These are phyloP conservation scores for Suricata suricatta DNA, from an alignment of 2,113 vertebrate genomes.

Conservation along the genomic window DNA sequence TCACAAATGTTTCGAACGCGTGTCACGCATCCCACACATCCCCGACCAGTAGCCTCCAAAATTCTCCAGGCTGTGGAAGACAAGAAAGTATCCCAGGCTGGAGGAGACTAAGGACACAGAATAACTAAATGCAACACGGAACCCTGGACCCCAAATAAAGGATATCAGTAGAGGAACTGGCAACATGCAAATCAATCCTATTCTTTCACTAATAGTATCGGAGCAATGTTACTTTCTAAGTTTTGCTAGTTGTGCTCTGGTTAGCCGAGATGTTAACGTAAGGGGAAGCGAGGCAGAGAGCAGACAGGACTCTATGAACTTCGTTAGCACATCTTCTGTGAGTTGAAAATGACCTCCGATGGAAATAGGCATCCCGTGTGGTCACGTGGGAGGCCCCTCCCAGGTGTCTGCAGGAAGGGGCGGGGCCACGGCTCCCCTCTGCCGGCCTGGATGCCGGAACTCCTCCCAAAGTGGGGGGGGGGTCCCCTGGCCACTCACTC, in stretches of 20 bases:
- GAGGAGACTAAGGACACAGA: background rate
- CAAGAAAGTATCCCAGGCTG: background rate
- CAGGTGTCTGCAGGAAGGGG: too few species aligned
- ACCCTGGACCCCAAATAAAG: background rate
- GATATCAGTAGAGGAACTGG: background rate
- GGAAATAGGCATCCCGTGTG: background rate
- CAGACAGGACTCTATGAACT: background rate
- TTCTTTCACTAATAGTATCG: background rate
- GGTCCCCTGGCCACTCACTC: too few species aligned
- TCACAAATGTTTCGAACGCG: background rate
- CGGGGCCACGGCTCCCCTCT: background rate
- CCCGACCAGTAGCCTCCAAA: background rate
- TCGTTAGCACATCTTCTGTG: background rate
- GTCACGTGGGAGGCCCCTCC: background rate
- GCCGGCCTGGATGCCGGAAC: background rate
- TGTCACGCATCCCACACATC: background rate
- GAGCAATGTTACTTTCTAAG: background rate
- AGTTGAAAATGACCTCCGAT: conserved; percentile 19
- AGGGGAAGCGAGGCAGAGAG: background rate
- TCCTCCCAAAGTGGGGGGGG: background rate
- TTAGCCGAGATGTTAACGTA: background rate
- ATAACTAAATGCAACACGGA: background rate
- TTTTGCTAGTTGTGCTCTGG: background rate
- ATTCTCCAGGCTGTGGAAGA: background rate
- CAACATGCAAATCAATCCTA: background rate